Conservation (phyloP, 2,888 invertebrate species). For the Plemyria rubiginata region DNA sequence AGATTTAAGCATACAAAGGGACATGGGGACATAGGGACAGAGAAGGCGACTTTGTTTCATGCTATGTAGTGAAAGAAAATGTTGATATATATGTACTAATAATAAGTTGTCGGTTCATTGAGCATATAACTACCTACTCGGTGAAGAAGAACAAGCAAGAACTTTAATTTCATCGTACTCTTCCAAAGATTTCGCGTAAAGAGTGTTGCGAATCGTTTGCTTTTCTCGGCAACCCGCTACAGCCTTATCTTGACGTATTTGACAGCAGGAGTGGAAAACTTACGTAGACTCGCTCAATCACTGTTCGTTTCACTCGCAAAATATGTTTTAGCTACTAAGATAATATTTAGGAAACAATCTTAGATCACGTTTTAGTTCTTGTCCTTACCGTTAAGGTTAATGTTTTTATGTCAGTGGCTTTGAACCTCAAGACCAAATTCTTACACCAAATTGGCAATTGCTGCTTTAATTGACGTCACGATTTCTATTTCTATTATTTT, state of each 20-base stretch:
- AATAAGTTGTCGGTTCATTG: too few relatives aligned
- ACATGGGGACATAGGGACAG: too few relatives aligned
- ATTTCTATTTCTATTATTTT: constrained; percentile 29
- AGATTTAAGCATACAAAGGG: too few relatives aligned
- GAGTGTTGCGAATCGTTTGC: constrained; percentile 7
- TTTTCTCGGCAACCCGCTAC: not conserved
- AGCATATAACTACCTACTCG: too few relatives aligned
- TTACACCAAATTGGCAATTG: constrained; percentile 25
- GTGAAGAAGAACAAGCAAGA: too few relatives aligned
- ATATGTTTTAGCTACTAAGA: constrained; percentile 18
- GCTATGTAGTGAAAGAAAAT: too few relatives aligned
- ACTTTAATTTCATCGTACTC: too few relatives aligned
- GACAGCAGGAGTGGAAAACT: constrained; percentile 48
- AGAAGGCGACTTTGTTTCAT: too few relatives aligned
- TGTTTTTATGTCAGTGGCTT: constrained; percentile 25
- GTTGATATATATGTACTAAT: too few relatives aligned
- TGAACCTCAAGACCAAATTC: constrained; percentile 26
- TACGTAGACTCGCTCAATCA: constrained; percentile 23
- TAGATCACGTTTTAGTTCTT: constrained; percentile 26
- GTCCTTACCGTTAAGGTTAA: constrained; percentile 36
- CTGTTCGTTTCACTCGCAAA: constrained; percentile 19
- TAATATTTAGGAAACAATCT: constrained; percentile 8
- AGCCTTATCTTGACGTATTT: constrained; percentile 39
- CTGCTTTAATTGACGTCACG: constrained; percentile 27
- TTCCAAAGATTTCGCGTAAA: not conserved